These are phyloP conservation scores for Nomada fabriciana DNA, from an alignment of 2,888 invertebrate species.

Conservation along the genomic window DNA sequence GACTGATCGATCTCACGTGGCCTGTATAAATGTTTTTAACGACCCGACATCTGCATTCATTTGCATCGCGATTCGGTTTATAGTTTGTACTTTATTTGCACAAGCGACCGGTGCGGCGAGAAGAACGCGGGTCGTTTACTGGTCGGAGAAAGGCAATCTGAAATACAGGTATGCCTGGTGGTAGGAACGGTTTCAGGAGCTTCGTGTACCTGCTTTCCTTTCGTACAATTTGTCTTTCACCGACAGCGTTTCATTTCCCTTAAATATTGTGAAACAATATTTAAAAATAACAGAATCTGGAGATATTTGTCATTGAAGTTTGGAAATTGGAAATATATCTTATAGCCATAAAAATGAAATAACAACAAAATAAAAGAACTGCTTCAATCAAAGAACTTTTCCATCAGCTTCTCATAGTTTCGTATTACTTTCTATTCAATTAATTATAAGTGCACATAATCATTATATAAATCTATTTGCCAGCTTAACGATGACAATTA, in stretches of 20 bases:
- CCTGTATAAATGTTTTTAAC: slow-evolving; percentile 17
- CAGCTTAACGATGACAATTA: too few species aligned
- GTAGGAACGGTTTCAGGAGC: slow-evolving; percentile 59
- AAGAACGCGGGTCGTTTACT: background rate
- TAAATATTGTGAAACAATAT: background rate
- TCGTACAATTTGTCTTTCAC: background rate
- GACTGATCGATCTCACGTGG: slow-evolving; percentile 32
- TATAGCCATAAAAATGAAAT: too few species aligned
- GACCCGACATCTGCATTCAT: background rate
- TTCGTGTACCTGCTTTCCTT: background rate
- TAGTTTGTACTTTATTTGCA: slow-evolving; percentile 36
- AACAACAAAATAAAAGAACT: too few species aligned
- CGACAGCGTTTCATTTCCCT: background rate
- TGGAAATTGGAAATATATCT: too few species aligned
- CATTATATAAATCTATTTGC: too few species aligned
- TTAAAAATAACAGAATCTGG: too few species aligned
- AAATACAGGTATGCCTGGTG: slow-evolving; percentile 46
- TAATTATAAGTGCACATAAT: too few species aligned
- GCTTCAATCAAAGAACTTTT: too few species aligned
- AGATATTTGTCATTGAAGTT: too few species aligned
- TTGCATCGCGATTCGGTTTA: slow-evolving; percentile 27
- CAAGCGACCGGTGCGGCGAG: background rate
- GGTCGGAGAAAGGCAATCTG: slow-evolving; percentile 53
- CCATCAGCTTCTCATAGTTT: too few species aligned
- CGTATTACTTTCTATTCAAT: too few species aligned